Evolutionary conservation across 1,140 invertebrate species (phyloP).

Genomic region (Drosophila parvula): DNA sequence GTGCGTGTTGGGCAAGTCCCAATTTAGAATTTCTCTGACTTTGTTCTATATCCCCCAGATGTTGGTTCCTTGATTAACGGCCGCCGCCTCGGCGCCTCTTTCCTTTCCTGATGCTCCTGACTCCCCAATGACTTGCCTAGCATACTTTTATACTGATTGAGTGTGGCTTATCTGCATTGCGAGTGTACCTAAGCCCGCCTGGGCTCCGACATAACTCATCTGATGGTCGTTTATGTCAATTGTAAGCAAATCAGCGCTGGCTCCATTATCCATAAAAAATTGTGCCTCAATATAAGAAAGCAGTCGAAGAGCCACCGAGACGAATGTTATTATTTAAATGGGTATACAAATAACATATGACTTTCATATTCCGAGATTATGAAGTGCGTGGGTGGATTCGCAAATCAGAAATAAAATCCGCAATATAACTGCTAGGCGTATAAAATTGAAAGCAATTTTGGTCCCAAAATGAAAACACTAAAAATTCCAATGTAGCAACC

Average conservation of each 20-base stretch:
- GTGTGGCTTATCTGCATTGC: conserved; percentile 72
- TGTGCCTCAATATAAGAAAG: conserved; percentile 22
- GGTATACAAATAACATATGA: conserved; percentile 51
- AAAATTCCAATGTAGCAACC: not conserved
- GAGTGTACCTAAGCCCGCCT: conserved; percentile 40
- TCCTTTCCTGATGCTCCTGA: conserved; percentile 9
- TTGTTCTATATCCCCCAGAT: conserved; percentile 51
- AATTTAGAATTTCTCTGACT: conserved; percentile 70
- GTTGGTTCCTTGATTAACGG: conserved; percentile 70
- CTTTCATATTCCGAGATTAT: conserved; percentile 7
- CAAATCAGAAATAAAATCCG: not conserved
- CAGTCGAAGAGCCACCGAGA: conserved; percentile 65
- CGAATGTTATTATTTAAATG: conserved; percentile 82
- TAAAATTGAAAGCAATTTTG: not conserved
- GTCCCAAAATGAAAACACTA: too few relatives aligned
- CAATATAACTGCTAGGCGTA: not conserved
- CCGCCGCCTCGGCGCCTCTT: conserved; percentile 38
- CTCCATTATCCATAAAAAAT: conserved; percentile 58
- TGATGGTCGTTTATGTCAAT: conserved; percentile 76
- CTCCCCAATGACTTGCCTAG: conserved; percentile 45
- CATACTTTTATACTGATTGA: conserved; percentile 80
- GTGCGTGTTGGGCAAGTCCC: conserved; percentile 71
- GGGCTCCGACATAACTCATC: conserved; percentile 74
- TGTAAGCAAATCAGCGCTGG: conserved; percentile 78
- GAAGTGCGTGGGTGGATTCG: conserved; percentile 44